Conservation (phyloP, 2,113 vertebrate genomes). For the Oreochromis tanganicae region DNA sequence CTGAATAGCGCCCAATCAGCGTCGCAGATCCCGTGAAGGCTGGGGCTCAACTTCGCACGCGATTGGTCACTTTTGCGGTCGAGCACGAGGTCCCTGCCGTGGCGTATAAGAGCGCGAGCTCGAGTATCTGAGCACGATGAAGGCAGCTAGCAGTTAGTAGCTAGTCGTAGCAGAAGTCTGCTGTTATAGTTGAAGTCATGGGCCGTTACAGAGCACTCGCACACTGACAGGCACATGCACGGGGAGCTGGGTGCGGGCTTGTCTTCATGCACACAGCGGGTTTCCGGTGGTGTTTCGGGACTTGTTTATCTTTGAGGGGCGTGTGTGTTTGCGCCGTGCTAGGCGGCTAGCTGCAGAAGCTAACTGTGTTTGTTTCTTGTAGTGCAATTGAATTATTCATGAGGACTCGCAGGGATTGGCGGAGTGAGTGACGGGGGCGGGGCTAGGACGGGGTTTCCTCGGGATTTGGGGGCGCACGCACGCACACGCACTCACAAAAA, state of each 20-base stretch:
- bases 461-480: neutral
- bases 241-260: neutral
- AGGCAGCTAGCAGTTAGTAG: neutral
- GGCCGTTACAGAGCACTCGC: neutral
- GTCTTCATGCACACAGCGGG: neutral
- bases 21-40: neutral
- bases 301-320: neutral
- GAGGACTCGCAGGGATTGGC: constrained; percentile 11
- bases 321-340: constrained; percentile 15
- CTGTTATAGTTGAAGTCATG: neutral
- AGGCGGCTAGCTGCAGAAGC: constrained; percentile 18
- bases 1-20: neutral
- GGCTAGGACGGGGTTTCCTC: neutral
- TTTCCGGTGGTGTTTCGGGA: neutral
- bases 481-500: neutral
- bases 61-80: neutral
- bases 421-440: neutral
- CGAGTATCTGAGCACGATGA: neutral
- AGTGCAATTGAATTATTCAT: constrained; percentile 20
- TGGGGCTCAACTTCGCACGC: accelerated
- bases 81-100: neutral
- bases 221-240: neutral
- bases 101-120: neutral
- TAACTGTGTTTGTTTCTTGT: constrained; percentile 25
- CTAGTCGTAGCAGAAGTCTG: neutral